Evolutionary conservation across 2,797 vertebrate genomes (phyloP), one percentile per base, ranked within the genome.

Genomic region (Psittacula echo): DNA sequence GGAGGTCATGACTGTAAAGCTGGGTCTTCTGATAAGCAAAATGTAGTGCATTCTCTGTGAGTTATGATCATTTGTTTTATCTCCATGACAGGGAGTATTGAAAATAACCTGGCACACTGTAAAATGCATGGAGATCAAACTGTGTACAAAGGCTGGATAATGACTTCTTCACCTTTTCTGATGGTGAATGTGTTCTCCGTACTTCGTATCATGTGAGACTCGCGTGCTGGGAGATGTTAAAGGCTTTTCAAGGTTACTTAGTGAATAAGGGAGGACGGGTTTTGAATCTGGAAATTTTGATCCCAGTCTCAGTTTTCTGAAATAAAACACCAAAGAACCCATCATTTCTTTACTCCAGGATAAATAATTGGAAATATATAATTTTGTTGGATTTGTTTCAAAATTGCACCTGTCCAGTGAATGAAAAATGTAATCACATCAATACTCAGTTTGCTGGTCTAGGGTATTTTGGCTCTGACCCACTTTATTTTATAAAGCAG

Each of bases 31-130:
- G 64, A n/a, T 39, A 45, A 71, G 51, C 11, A 79, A 76, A 85
- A 79, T 61, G 4, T 53, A 23, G 12, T 79, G 17, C 9, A 48
- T 92, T 90, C 22, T 70, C 10, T 71, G 2, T 34, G 30, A 79
- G 34, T 74, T 94, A 16, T 13, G 53, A 13, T 87, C 7, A 22
- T 79, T 91, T 83, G 41, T 37, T 79, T 95, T 87, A 41, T 74
- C 71, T 87, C 22, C 34, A 26, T 60, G 67, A 34, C 72, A 72
- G 70, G 53, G 74, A 81, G 37, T 48, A 72, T 26, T 86, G 85
- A 54, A 94, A 93, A 86, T 78, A 81, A 75, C 70, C 84, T 84
- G 77, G 34, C 58, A 81, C 32, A 8, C n/a, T 87, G 54, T 78
- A 81, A 78, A 91, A 71, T 1, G 0, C 1, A 3, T 51, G 44